A percentile compares a stretch with the other conserved stretches of the same genome.
These are phyloP conservation scores for Hypotaenidia okinawae DNA, from an alignment of 2,797 vertebrate genomes.

Conservation along the genomic window DNA sequence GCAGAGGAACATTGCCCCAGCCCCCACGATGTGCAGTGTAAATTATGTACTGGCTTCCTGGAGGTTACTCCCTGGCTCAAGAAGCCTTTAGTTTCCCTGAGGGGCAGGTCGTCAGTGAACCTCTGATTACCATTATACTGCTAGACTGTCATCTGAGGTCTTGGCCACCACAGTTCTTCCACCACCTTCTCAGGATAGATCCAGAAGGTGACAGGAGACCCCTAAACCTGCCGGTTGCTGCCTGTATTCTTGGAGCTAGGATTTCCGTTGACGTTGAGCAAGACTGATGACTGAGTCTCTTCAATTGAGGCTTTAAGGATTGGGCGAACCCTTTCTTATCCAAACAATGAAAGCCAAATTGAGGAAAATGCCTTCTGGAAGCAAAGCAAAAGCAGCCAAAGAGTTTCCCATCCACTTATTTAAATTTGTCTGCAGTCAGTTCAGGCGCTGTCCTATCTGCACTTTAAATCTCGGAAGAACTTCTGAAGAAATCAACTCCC, in stretches of 20 bases:
- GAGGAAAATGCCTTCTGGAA: neutral
- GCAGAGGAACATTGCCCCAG: neutral
- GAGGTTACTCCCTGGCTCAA: neutral
- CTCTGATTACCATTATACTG: neutral
- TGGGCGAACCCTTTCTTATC: neutral
- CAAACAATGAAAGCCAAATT: neutral
- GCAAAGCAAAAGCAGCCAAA: neutral
- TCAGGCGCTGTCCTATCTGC: neutral
- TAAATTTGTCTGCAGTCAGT: neutral
- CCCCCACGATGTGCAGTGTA: neutral
- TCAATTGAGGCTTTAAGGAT: neutral
- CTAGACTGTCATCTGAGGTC: neutral
- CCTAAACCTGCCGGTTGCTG: neutral
- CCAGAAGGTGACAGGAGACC: neutral
- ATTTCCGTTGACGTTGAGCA: neutral
- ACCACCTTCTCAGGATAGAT: neutral
- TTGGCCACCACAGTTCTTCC: neutral
- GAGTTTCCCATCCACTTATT: neutral
- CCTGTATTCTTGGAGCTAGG: neutral
- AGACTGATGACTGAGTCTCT: neutral
- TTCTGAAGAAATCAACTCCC: conserved; percentile 22
- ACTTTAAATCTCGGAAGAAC: conserved; percentile 24
- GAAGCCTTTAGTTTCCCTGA: neutral
- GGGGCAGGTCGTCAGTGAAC: neutral
- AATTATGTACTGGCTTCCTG: neutral